Conservation (phyloP, 2,888 invertebrate species). For the Entomobrya proxima region DNA sequence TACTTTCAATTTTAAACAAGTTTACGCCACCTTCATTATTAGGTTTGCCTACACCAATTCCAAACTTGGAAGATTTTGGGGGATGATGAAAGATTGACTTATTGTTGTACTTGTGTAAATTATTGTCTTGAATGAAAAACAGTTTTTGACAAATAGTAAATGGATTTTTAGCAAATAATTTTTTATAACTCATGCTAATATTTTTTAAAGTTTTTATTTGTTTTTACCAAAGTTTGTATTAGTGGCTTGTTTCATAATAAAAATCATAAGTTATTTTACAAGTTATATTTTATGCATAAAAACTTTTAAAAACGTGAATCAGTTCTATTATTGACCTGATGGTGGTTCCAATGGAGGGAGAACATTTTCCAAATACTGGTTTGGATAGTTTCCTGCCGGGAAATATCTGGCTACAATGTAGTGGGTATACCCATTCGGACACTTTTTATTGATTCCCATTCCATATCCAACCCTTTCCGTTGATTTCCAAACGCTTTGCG, state of each 20-base stretch:
- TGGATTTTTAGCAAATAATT: neutral
- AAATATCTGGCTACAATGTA: constrained; percentile 44
- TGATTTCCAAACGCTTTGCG: constrained; percentile 51
- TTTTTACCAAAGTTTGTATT: too few relatives aligned
- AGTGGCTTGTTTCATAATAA: too few relatives aligned
- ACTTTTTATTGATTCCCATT: constrained; percentile 43
- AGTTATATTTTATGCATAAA: too few relatives aligned
- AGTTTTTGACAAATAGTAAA: neutral
- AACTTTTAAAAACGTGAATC: neutral
- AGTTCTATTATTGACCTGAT: neutral
- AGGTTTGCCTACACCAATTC: constrained; percentile 24
- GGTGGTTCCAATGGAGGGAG: neutral
- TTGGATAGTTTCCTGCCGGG: constrained; percentile 53
- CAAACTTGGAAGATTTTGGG: constrained; percentile 50
- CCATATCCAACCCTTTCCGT: constrained; percentile 46
- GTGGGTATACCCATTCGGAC: constrained; percentile 55
- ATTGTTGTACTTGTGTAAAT: neutral
- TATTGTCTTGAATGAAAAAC: neutral
- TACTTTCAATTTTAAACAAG: constrained; percentile 27
- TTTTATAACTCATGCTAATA: neutral
- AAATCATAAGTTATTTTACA: too few relatives aligned
- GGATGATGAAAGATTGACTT: constrained; percentile 10
- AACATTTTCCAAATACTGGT: constrained; percentile 46
- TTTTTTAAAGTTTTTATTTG: neutral
- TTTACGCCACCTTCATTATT: constrained; percentile 22